Evolutionary conservation across 2,113 vertebrate genomes (phyloP), one percentile per base, ranked within the genome.

Genomic region (Hiodon alosoides): DNA sequence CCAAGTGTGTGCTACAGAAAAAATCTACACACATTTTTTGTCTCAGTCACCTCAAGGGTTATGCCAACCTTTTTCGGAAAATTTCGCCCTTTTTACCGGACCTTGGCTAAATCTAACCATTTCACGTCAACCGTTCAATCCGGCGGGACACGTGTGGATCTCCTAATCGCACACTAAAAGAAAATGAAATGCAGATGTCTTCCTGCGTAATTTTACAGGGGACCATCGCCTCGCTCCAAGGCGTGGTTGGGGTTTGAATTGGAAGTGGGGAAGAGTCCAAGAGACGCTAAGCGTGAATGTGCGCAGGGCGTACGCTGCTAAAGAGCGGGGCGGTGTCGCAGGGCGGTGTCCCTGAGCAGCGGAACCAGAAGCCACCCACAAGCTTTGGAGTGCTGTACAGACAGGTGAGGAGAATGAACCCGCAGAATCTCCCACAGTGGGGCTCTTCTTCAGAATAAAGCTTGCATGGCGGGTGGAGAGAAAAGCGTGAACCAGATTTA

Each of bases 161-260:
- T 91, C 89, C 88, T 91, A 90, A 91, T 92, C 90, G 92, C 78
- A 91, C 88, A 88, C 89, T 86, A 83, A 81, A 86, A 84, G 84
- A 87, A 91, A 90, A 91, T 84, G 86, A 89, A 87, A 87, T 84
- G 14, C 87, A 92, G 87, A 91, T 86, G 84, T 81, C 86, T 85
- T 86, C 87, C 79, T 54, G 82, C 58, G 78, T 75, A 74, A 78
- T 83, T 75, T 82, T 72, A 79, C 81, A 84, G 88, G 84, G 82
- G 69, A 78, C 83, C 88, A 88, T 84, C 85, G 52, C 68, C 68
- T 75, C 65, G 48, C 54, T 67, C 47, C 1, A 68, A 74, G 73
- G 64, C n/a, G 14, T 14, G 73, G 64, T 67, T 58, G 14, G 13
- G 64, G 57, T 57, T 75, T 66, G 6, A 52, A 54, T 48, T 52